Conservation (phyloP, 2,888 invertebrate species). For the Melipona bicolor region DNA sequence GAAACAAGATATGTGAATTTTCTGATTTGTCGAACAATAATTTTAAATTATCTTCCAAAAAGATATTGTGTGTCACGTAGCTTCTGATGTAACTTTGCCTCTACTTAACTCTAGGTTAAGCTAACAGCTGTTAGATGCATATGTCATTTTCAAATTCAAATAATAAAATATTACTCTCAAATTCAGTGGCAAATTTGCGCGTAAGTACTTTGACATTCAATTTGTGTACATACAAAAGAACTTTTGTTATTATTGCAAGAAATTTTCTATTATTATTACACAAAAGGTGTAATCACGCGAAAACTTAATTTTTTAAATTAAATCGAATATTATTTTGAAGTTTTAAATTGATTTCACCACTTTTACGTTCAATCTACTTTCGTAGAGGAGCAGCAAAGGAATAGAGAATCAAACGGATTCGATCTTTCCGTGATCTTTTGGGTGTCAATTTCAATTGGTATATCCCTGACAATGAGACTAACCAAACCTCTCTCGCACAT, state of each 20-base stretch:
- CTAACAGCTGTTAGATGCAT: slow-evolving; percentile 20
- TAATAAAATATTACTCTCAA: not conserved
- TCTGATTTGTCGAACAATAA: not conserved
- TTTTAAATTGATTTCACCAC: not conserved
- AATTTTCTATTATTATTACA: not conserved
- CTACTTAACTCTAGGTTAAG: not conserved
- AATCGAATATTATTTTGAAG: not conserved
- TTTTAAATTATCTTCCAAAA: not conserved
- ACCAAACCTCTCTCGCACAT: slow-evolving; percentile 23
- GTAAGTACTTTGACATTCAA: not conserved
- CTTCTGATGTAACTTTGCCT: not conserved
- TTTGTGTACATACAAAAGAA: not conserved
- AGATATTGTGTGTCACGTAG: not conserved
- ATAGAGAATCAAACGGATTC: not conserved
- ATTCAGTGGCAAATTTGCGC: not conserved
- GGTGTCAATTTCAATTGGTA: not conserved
- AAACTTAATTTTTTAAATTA: not conserved
- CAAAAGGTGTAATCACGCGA: not conserved
- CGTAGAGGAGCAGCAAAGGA: not conserved
- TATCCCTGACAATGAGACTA: slow-evolving; percentile 7
- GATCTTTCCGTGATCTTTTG: not conserved
- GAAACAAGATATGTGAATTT: not conserved
- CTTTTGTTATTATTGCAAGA: not conserved
- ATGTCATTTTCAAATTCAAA: not conserved
- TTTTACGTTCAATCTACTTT: not conserved